These are phyloP conservation scores for Mormyrus iriodes DNA, from an alignment of 2,113 vertebrate species.

Conservation along the genomic window DNA sequence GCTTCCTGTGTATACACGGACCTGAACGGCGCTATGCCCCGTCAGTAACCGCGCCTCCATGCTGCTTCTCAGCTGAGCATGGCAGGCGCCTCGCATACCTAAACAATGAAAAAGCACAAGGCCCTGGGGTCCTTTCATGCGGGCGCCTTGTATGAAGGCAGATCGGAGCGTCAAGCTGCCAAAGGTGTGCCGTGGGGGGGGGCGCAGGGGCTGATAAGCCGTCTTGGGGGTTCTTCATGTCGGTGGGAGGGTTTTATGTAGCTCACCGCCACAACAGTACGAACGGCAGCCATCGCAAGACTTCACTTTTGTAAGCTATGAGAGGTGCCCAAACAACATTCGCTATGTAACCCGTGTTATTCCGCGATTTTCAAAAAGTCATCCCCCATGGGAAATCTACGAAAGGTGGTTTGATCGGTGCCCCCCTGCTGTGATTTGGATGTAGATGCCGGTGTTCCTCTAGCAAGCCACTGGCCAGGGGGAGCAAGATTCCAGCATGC, in stretches of 20 bases:
- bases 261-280: not conserved
- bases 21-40: not conserved
- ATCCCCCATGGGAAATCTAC: not conserved
- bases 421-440: not conserved
- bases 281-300: not conserved
- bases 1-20: not conserved
- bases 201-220: not conserved
- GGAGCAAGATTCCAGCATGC: not conserved
- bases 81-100: conserved; percentile 16
- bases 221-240: not conserved
- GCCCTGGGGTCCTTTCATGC: conserved; percentile 7
- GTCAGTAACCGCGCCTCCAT: conserved; percentile 16
- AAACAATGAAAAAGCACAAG: conserved; percentile 14
- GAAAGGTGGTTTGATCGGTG: not conserved
- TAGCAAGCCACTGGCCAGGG: not conserved
- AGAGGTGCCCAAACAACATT: not conserved
- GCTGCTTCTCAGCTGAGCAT: conserved; percentile 31
- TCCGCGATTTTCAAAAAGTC: not conserved
- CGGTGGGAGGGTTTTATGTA: not conserved
- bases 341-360: not conserved
- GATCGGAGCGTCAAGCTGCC: not conserved
- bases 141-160: not conserved
- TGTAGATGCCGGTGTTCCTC: not conserved
- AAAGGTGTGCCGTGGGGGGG: not conserved
- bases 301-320: not conserved